Percentiles rank a stretch among this genome's conserved stretches.
Evolutionary conservation across 2,113 vertebrate species (phyloP).

Genomic region (Egretta garzetta): DNA sequence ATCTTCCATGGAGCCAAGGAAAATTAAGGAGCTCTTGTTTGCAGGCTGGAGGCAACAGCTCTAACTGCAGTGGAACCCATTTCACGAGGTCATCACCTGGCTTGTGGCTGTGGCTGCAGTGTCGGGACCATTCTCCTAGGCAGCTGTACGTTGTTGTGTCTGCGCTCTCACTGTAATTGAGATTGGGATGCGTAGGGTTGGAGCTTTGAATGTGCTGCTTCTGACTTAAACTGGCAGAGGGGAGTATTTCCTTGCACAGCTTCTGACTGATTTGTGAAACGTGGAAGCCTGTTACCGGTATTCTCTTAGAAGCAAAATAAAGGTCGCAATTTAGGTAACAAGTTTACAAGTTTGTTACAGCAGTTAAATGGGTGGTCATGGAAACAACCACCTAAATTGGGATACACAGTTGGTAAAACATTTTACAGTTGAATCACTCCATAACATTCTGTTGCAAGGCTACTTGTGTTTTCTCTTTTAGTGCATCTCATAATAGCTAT

Average conservation of each 20-base stretch:
- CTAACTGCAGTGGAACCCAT: neutral
- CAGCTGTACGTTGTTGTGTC: neutral
- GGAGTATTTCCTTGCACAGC: neutral
- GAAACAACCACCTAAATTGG: neutral
- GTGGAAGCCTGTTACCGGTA: accelerated
- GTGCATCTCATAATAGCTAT: neutral
- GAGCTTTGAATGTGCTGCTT: neutral
- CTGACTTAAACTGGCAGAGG: neutral
- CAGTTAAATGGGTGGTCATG: neutral
- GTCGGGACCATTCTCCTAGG: accelerated
- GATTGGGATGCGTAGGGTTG: neutral
- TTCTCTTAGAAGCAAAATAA: neutral
- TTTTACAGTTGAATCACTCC: neutral
- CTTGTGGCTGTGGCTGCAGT: neutral
- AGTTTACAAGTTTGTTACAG: neutral
- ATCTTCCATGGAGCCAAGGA: accelerated
- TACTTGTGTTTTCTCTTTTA: neutral
- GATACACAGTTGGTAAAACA: neutral
- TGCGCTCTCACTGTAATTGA: neutral
- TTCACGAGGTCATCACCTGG: neutral
- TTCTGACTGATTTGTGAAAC: neutral
- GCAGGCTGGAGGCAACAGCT: neutral
- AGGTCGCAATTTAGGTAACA: neutral
- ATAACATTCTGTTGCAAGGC: neutral
- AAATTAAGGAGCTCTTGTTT: neutral